These are phyloP conservation scores for Cyrtonyx montezumae DNA, from an alignment of 2,113 vertebrate species.

Conservation along the genomic window DNA sequence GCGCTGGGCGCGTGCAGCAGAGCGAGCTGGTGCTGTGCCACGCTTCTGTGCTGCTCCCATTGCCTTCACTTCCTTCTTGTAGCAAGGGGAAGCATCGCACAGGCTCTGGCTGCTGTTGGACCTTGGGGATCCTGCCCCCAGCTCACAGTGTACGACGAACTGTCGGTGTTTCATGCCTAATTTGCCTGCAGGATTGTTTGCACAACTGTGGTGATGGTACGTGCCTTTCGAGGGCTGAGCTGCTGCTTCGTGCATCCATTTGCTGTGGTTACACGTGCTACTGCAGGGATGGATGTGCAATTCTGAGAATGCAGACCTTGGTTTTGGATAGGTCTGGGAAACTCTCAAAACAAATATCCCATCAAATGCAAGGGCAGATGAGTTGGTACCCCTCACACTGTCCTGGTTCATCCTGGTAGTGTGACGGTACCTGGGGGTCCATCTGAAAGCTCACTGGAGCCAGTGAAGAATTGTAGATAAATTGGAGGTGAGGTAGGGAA, in stretches of 20 bases:
- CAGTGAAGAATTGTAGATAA: background rate
- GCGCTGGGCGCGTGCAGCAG: background rate
- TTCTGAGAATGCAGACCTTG: background rate
- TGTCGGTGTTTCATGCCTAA: background rate
- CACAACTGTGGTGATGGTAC: background rate
- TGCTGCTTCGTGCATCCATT: background rate
- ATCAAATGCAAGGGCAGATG: background rate
- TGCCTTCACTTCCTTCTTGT: background rate
- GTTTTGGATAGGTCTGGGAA: background rate
- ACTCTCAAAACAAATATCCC: background rate
- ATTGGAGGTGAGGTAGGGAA: background rate
- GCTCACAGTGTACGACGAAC: fast-evolving
- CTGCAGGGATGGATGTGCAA: background rate
- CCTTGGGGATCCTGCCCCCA: background rate
- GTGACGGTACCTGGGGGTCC: background rate
- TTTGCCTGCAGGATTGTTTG: background rate
- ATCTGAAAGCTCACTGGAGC: background rate
- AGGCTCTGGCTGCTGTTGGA: background rate
- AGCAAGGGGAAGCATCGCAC: fast-evolving
- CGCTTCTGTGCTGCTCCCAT: fast-evolving
- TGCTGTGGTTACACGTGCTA: fast-evolving
- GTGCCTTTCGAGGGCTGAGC: background rate
- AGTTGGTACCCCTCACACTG: background rate
- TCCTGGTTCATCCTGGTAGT: background rate
- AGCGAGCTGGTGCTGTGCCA: background rate